Evolutionary conservation across 2,797 vertebrate species (phyloP).

Genomic region (Microchirus variegatus): DNA sequence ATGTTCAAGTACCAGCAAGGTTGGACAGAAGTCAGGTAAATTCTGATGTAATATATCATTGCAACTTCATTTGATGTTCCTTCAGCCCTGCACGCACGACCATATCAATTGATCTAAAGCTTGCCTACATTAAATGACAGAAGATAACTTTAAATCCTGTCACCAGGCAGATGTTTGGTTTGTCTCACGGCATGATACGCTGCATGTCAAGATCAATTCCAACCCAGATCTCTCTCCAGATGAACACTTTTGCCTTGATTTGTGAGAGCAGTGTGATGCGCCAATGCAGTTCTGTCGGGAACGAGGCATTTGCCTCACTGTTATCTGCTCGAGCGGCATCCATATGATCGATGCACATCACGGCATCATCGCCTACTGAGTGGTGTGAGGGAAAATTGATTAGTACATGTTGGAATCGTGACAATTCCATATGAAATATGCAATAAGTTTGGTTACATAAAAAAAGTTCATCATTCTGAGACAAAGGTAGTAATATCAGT

Average conservation of each 20-base stretch:
- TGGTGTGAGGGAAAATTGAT: background rate
- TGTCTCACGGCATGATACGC: conserved; percentile 30
- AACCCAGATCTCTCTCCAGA: conserved; percentile 41
- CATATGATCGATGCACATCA: conserved; percentile 36
- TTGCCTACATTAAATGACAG: conserved; percentile 17
- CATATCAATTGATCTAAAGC: no score
- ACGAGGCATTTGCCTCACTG: no score
- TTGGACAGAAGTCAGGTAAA: no score
- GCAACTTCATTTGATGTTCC: no score
- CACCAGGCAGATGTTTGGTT: conserved; percentile 42
- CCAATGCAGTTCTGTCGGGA: no score
- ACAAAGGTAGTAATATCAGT: no score
- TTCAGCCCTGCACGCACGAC: no score
- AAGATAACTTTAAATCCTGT: conserved; percentile 29
- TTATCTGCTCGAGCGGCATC: conserved; percentile 3
- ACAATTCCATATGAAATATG: background rate
- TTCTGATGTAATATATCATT: no score
- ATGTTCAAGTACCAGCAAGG: no score
- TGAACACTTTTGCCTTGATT: conserved; percentile 36
- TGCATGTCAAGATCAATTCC: conserved; percentile 33
- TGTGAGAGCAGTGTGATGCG: conserved; percentile 1
- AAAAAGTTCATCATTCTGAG: no score
- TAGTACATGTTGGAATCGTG: background rate
- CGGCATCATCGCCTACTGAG: conserved; percentile 2
- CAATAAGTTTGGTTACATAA: background rate